Conservation (phyloP, 2,113 vertebrate genomes). For the Andinoacara biseriatus region DNA sequence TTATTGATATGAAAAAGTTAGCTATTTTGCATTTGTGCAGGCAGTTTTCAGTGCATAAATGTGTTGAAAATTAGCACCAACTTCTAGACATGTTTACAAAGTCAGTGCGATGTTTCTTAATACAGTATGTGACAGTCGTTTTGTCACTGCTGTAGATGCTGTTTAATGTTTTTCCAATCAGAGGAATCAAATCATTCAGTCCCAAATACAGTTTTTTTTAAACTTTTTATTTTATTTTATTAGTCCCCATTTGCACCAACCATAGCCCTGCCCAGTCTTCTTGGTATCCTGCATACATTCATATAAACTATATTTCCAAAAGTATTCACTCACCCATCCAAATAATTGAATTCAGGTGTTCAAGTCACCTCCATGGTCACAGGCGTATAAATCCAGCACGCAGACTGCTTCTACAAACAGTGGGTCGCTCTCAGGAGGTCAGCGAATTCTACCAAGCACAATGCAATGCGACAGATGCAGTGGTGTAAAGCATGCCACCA, state of each 20-base stretch:
- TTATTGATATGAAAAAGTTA: not conserved
- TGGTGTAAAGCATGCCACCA: too few species aligned
- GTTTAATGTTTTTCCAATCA: not conserved
- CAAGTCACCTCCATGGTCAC: too few species aligned
- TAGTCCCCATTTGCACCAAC: not conserved
- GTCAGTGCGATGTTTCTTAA: not conserved
- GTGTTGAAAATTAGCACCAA: not conserved
- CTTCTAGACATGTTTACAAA: constrained; percentile 27
- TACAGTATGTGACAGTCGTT: not conserved
- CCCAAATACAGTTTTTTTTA: not conserved
- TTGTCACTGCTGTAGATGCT: constrained; percentile 36
- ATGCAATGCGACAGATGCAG: too few species aligned
- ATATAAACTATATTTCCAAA: too few species aligned
- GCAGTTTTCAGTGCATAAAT: not conserved
- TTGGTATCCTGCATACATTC: not conserved
- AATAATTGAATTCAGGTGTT: too few species aligned
- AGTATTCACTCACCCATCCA: too few species aligned
- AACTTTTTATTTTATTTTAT: not conserved
- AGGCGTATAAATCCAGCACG: too few species aligned
- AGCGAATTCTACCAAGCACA: too few species aligned
- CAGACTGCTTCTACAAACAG: too few species aligned
- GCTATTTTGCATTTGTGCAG: not conserved
- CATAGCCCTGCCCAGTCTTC: not conserved
- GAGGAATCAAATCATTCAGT: not conserved
- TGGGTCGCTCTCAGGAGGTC: too few species aligned